Evolutionary conservation across 2,888 invertebrate genomes (phyloP), one percentile per base, ranked within the genome.

Genomic region (Eudemis profundana): DNA sequence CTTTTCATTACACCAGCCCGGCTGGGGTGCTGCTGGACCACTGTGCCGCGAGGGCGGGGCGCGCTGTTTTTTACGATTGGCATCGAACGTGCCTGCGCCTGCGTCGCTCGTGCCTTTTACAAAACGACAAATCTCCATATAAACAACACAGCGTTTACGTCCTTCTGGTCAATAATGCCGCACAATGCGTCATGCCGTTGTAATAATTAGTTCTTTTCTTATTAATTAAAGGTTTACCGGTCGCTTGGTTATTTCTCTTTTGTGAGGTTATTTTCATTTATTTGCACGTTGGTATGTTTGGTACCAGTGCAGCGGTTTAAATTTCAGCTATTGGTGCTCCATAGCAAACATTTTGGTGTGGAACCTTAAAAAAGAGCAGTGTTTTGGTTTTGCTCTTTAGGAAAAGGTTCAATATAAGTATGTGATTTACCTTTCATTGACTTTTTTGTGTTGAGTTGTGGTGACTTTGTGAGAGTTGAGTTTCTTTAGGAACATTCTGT

Each of bases 121-220:
- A 7, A 27, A 54, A 54, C 40, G 54, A 29, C 17, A 5, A 17
- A 42, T 54, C 5, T 7, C 5, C 40, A 27, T 42, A 17, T 1
- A 17, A 8, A 27, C 10, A 7, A 3, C 3, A 7, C 23, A 42
- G 17, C 27, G 7, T 27, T 54, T 54, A 42, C 27, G 42, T 5
- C 42, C 17, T 54, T 42, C 4, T 27, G 17, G 2, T 23, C 7
- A 4, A n/a, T 1, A 42, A 17, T 33, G 8, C 33, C 80, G 82
- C 77, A 84, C 77, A 85, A 82, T 85, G 81, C 81, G 73, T 82
- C 77, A 77, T 82, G 17, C 80, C 74, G 75, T 85, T 77, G 83
- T 79, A 78, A 84, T 85, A 84, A 86, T 85, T 85, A 86, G 80
- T 77, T 78, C 76, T 79, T 77, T 79, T 74, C 77, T 82, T 84